Conservation (phyloP, 2,888 invertebrate genomes). For the Brachypterus glaber region DNA sequence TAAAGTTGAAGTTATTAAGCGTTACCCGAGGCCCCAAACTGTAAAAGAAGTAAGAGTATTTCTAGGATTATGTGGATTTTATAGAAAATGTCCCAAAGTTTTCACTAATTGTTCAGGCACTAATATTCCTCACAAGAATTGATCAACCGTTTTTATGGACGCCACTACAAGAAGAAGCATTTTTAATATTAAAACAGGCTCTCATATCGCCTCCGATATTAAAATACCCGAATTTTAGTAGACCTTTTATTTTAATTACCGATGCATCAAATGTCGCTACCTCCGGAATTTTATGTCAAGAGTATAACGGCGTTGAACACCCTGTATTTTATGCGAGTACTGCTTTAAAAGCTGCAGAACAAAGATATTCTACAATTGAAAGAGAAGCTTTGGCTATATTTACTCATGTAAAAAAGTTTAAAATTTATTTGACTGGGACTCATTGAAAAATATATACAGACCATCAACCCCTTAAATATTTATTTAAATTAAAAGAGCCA, state of each 20-base stretch:
- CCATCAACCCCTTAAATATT: too few species aligned
- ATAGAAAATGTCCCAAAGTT: too few species aligned
- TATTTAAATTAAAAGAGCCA: too few species aligned
- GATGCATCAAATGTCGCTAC: not conserved
- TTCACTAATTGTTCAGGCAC: constrained; percentile 6
- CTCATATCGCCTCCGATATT: constrained; percentile 6
- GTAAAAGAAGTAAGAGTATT: constrained; percentile 4
- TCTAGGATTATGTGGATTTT: too few species aligned
- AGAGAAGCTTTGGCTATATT: too few species aligned
- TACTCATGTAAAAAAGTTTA: constrained; percentile 19
- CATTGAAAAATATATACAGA: too few species aligned
- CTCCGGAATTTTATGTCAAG: not conserved
- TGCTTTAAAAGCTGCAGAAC: constrained; percentile 15
- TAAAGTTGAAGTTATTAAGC: too few species aligned
- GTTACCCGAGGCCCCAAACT: constrained; percentile 8
- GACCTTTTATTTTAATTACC: too few species aligned
- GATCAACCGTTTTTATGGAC: too few species aligned
- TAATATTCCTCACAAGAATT: constrained; percentile 6
- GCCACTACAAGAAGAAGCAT: constrained; percentile 6
- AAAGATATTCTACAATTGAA: too few species aligned
- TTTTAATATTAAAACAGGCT: too few species aligned
- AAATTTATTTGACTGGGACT: too few species aligned
- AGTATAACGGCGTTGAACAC: not conserved
- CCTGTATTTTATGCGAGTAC: constrained; percentile 21
- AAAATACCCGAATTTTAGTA: constrained; percentile 8